phyloP scores from a whole-genome alignment of 1,140 invertebrate species.

The Amphibalanus amphitrite region DNA sequence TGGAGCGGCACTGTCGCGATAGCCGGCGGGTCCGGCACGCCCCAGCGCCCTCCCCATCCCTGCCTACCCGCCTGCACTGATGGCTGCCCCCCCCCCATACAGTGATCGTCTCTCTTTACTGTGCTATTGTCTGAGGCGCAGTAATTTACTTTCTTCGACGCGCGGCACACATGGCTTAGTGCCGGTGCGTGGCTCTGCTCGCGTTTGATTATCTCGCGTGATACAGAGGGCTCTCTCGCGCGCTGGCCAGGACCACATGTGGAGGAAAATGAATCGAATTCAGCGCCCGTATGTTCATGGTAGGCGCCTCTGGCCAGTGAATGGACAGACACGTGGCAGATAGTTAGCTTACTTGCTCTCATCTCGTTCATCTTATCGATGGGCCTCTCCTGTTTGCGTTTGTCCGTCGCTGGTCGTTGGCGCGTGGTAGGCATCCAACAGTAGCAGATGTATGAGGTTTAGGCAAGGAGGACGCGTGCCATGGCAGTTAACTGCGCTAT shows the following conservation, averaged over 20 bases:
- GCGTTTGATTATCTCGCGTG: not conserved
- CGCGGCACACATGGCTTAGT: not conserved
- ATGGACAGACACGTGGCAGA: not conserved
- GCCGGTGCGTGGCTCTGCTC: not conserved
- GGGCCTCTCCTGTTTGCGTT: not conserved
- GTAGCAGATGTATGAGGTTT: not conserved
- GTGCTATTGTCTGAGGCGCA: not conserved
- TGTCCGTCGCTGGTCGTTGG: too few species aligned
- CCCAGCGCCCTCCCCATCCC: too few species aligned
- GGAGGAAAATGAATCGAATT: too few species aligned
- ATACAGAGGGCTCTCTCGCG: too few species aligned
- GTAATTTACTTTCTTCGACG: slow-evolving; percentile 1
- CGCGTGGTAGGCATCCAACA: not conserved
- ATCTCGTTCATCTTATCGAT: not conserved
- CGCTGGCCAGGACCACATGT: too few species aligned
- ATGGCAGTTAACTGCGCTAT: not conserved
- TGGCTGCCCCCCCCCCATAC: not conserved
- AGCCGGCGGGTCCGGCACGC: too few species aligned
- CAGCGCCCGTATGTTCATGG: not conserved
- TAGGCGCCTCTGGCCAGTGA: not conserved
- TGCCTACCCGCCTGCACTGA: too few species aligned
- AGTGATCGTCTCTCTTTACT: not conserved
- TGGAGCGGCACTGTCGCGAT: not conserved
- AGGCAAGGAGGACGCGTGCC: too few species aligned
- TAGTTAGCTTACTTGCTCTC: too few species aligned